phyloP scores from a whole-genome alignment of 2,797 vertebrate genomes.

The Diplodus puntazzo region DNA sequence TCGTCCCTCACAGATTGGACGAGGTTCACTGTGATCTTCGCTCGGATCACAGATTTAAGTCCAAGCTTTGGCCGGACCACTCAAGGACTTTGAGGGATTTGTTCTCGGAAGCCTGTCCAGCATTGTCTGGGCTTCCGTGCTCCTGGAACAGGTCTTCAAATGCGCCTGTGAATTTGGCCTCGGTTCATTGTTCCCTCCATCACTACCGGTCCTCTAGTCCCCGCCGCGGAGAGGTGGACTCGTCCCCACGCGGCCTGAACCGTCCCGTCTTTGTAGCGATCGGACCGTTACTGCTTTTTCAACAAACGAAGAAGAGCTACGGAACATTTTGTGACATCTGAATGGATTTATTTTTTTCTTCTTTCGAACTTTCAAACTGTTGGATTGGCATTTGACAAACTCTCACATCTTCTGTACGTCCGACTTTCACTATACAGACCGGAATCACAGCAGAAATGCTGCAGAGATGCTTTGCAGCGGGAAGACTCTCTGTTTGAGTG shows the following conservation, averaged over 20 bases:
- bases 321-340: conserved; percentile 21
- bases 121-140: conserved; percentile 26
- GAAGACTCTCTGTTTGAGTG: neutral
- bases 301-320: conserved; percentile 20
- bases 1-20: conserved; percentile 21
- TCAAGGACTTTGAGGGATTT: conserved; percentile 27
- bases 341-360: neutral
- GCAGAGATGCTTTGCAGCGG: neutral
- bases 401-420: neutral
- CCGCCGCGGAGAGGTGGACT: conserved; percentile 11
- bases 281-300: conserved; percentile 9
- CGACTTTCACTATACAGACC: conserved; percentile 6
- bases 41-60: conserved; percentile 45
- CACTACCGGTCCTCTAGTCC: conserved; percentile 14
- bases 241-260: conserved; percentile 1
- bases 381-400: conserved; percentile 20
- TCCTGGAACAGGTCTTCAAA: conserved; percentile 37
- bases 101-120: conserved; percentile 35
- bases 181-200: conserved; percentile 20
- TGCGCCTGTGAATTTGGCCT: conserved; percentile 33
- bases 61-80: conserved; percentile 33
- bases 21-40: conserved; percentile 44
- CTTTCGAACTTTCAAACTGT: neutral
- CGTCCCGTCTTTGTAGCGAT: neutral
- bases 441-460: neutral